Conservation (phyloP, 2,797 vertebrate genomes). For the Anguilla megastoma region DNA sequence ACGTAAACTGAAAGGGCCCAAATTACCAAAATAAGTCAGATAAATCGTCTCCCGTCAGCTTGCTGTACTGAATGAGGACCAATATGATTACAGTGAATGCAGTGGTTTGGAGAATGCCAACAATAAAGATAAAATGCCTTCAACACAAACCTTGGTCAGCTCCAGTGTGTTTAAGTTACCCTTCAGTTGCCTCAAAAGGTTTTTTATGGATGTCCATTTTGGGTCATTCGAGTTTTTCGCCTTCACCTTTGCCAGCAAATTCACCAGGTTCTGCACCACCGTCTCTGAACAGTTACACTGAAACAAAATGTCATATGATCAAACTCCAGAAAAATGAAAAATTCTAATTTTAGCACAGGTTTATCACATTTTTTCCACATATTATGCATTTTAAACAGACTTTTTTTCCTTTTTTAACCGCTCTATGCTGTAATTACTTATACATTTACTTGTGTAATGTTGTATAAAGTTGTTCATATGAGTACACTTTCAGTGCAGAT, state of each 20-base stretch:
- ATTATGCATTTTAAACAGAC: too few relatives aligned
- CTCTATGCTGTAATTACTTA: neutral
- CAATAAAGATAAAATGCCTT: neutral
- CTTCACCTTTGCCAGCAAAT: neutral
- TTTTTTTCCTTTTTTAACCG: too few relatives aligned
- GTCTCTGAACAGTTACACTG: constrained; percentile 42
- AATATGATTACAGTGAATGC: neutral
- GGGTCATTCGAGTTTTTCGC: neutral
- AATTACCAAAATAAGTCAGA: too few relatives aligned
- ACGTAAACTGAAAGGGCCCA: neutral
- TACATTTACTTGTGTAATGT: neutral
- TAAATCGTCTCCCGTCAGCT: too few relatives aligned
- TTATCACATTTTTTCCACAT: neutral
- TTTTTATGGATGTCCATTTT: neutral
- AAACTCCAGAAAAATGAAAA: neutral
- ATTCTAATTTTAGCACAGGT: neutral
- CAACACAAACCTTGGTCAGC: neutral
- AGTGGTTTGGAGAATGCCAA: neutral
- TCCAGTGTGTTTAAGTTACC: neutral
- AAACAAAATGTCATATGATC: neutral
- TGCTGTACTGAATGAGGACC: too few relatives aligned
- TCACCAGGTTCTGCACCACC: constrained; percentile 28
- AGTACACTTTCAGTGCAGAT: neutral
- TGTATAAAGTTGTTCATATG: neutral
- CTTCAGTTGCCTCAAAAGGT: constrained; percentile 8